Conservation (phyloP, 2,888 invertebrate genomes). For the Orchesella flavescens region DNA sequence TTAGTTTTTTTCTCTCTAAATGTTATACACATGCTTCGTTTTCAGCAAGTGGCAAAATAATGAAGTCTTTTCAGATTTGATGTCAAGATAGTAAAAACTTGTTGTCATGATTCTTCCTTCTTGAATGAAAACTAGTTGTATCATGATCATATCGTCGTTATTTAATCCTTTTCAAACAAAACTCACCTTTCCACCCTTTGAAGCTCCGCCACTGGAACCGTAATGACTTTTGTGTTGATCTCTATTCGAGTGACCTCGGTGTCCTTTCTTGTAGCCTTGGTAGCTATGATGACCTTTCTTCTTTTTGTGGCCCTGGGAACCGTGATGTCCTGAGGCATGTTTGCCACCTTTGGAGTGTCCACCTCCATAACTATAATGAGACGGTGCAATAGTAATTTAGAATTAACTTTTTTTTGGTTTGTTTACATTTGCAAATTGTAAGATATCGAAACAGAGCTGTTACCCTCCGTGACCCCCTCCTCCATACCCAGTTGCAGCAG, state of each 20-base stretch:
- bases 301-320: conserved; percentile 65
- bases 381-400: too few relatives aligned
- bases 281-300: conserved; percentile 68
- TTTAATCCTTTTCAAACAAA: background rate
- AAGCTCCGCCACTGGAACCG: conserved; percentile 70
- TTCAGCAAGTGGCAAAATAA: conserved; percentile 27
- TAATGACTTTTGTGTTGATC: conserved; percentile 71
- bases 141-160: background rate
- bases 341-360: conserved; percentile 69
- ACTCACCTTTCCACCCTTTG: conserved; percentile 71
- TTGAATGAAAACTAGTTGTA: background rate
- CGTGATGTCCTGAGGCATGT: conserved; percentile 68
- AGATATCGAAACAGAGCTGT: too few relatives aligned
- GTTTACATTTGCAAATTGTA: too few relatives aligned
- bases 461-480: conserved; percentile 31
- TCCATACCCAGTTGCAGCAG: conserved; percentile 70
- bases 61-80: conserved; percentile 5
- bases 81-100: background rate
- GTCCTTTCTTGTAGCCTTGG: conserved; percentile 71
- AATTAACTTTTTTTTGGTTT: too few relatives aligned
- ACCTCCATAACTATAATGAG: conserved; percentile 20
- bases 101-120: background rate
- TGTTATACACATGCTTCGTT: background rate
- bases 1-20: background rate
- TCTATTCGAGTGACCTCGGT: conserved; percentile 69